Conservation (phyloP, 1,140 invertebrate species). For the Drosophila navojoa region DNA sequence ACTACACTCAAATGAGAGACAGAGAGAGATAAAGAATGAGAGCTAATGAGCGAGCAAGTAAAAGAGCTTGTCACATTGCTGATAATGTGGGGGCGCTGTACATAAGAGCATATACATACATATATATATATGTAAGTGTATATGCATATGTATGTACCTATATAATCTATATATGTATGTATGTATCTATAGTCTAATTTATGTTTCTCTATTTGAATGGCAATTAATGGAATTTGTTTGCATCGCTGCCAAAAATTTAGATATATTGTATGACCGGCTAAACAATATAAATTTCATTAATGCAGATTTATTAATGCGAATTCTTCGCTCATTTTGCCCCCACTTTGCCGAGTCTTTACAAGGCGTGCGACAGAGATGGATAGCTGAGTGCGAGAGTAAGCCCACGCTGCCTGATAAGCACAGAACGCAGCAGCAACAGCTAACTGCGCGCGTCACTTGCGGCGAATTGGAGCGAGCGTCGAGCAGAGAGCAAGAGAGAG, state of each 20-base stretch:
- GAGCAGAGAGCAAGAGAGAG: constrained; percentile 10
- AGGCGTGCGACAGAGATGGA: constrained; percentile 1
- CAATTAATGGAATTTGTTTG: constrained; percentile 46
- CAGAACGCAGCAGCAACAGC: constrained; percentile 13
- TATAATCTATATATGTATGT: neutral
- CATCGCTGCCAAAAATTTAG: constrained; percentile 42
- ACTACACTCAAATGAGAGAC: constrained; percentile 16
- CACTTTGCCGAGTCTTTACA: constrained; percentile 1
- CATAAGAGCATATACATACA: neutral
- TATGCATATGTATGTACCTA: neutral
- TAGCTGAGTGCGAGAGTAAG: constrained; percentile 13
- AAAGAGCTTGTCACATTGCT: constrained; percentile 37
- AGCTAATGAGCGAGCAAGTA: neutral
- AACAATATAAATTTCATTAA: constrained; percentile 43
- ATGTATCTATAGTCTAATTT: neutral
- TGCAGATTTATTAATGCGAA: constrained; percentile 50
- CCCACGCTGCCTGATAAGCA: constrained; percentile 40
- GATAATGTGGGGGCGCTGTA: constrained; percentile 40
- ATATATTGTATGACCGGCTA: constrained; percentile 30
- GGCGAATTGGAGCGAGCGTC: constrained; percentile 53
- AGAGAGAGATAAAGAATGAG: neutral
- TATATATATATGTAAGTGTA: constrained; percentile 6
- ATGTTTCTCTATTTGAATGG: constrained; percentile 1
- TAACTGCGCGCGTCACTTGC: constrained; percentile 67
- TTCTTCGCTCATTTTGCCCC: constrained; percentile 15